Base-by-base conservation (phyloP, 2,888 invertebrate species). In the Scotopteryx bipunctaria region DNA sequence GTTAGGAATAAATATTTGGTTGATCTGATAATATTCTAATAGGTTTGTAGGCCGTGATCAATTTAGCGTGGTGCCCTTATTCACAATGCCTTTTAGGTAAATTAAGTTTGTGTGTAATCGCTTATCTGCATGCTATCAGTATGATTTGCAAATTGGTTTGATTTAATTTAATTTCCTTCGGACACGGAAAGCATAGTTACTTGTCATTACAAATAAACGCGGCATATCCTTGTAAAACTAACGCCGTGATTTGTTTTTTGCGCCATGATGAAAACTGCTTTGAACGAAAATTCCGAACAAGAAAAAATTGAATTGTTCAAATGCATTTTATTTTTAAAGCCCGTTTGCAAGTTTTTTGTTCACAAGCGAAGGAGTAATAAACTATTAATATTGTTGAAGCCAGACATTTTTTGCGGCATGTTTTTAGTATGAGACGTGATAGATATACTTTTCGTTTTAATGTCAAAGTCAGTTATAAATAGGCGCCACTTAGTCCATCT, bases 121-220 rank as follows among this genome's bases (percentile, higher is more conserved):
- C n/a, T 35, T 48, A 42, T 36, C 41, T 15, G 29, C 48, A 43
- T 32, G 32, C 17, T 43, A 37, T 49, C 13, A 37, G 11, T 29
- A 29, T 36, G 41, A 41, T 36, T 32, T 38, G 31, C 25, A 27
- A 50, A 38, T 49, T 27, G 41, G 6, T 11, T 5, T 11, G 6
- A 17, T 19, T 31, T 40, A 14, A 6, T 31, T 15, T 38, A 16
- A 23, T 21, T 13, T 48, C n/a, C 14, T 11, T 23, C 23, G 14
- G 8, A 4, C 33, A 14, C 36, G 36, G 11, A 9, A 29, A 36
- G 21, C 21, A 5, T 21, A 21, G 1, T 6, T 21, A 3, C 21
- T 8, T 21, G 14, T 13, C 15, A n/a, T 8, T 15, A 15, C 5
- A 6, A 15, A 16, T 16, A 31, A 31, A 15, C n/a, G 14, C 8